These are phyloP conservation scores for Sternarchorhynchus goeldii DNA, from an alignment of 2,797 vertebrate species.

Conservation along the genomic window DNA sequence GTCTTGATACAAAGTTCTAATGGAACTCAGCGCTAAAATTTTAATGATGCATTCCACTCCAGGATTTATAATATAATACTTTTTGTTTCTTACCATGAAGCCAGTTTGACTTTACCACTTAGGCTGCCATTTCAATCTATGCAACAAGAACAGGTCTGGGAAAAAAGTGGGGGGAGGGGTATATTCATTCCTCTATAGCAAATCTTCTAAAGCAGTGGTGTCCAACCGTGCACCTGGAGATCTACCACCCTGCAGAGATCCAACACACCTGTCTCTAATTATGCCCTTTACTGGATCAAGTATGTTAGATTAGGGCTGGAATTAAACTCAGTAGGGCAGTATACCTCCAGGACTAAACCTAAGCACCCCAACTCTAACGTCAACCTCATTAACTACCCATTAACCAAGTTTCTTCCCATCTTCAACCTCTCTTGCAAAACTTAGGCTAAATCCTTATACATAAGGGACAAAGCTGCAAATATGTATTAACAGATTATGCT, in stretches of 20 bases:
- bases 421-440: background rate
- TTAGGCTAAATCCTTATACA: background rate
- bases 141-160: background rate
- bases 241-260: too few species aligned
- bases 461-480: background rate
- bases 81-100: background rate
- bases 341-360: too few species aligned
- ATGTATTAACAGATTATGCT: conserved; percentile 1
- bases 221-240: too few species aligned
- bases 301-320: too few species aligned
- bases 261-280: too few species aligned
- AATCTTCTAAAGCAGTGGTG: background rate
- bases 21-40: background rate
- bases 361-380: too few species aligned
- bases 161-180: background rate
- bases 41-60: background rate
- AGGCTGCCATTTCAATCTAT: background rate
- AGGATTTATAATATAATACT: background rate
- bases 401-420: background rate
- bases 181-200: background rate
- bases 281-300: too few species aligned
- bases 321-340: too few species aligned
- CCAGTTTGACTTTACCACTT: background rate
- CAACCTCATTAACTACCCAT: background rate
- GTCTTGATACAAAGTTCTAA: background rate